phyloP scores from a whole-genome alignment of 2,113 vertebrate genomes.

The Notechis scutatus region DNA sequence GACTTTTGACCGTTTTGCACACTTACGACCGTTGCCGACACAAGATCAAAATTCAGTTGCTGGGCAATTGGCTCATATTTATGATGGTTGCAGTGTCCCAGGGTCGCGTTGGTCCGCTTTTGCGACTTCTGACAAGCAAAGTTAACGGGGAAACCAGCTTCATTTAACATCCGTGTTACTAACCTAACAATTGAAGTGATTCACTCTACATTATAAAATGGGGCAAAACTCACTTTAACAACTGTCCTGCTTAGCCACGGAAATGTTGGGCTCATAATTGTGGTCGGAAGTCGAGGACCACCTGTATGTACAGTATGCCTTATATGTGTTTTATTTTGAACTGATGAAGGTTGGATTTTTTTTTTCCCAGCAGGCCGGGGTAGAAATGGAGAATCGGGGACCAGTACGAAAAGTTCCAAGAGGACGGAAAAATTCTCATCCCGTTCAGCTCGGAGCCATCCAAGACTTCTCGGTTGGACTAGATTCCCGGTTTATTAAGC shows the following conservation, averaged over 20 bases:
- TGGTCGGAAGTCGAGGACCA: neutral
- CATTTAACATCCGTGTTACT: neutral
- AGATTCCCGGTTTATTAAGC: neutral
- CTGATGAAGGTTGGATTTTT: neutral
- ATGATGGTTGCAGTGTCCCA: neutral
- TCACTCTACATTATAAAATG: neutral
- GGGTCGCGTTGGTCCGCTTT: neutral
- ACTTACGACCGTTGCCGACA: neutral
- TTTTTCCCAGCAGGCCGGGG: neutral
- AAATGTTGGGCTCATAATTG: neutral
- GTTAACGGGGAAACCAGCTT: neutral
- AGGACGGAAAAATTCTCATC: neutral
- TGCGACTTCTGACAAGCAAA: neutral
- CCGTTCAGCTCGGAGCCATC: neutral
- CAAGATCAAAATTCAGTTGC: too few species aligned
- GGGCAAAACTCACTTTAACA: neutral
- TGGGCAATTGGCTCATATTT: too few species aligned
- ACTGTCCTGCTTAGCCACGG: neutral
- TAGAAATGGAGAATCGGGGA: neutral
- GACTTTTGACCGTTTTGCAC: neutral
- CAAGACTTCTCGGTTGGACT: neutral
- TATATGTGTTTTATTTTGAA: neutral
- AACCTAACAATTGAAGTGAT: neutral
- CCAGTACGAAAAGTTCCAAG: too few species aligned
- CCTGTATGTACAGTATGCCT: neutral